These are phyloP conservation scores for Steatocranus sp. DNA, from an alignment of 2,797 vertebrate genomes.

Conservation along the genomic window DNA sequence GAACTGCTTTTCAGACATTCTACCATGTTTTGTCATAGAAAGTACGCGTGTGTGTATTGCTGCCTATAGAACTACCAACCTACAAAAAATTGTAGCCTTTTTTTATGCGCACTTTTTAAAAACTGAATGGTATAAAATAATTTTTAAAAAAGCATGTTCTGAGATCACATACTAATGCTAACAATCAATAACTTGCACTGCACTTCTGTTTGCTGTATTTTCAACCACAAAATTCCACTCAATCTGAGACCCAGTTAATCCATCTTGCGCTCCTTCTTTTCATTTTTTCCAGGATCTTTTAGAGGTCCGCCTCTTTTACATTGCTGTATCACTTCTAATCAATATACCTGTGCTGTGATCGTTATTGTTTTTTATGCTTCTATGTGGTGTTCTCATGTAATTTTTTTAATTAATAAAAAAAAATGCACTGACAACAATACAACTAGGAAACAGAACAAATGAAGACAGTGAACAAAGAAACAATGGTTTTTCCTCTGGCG, in stretches of 20 bases:
- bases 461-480: neutral
- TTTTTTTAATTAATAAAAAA: neutral
- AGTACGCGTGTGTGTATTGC: neutral
- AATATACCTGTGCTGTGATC: neutral
- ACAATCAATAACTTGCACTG: neutral
- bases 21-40: neutral
- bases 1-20: neutral
- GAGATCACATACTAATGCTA: neutral
- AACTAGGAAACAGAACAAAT: neutral
- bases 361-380: neutral
- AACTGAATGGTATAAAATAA: neutral
- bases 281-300: neutral
- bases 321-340: neutral
- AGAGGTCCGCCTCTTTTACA: neutral
- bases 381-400: neutral
- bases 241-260: neutral
- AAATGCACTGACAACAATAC: neutral
- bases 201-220: neutral
- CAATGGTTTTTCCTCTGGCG: neutral
- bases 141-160: neutral
- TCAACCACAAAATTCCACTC: neutral
- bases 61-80: neutral
- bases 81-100: neutral
- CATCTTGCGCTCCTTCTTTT: neutral
- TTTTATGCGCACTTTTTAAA: neutral